These are phyloP conservation scores for Campopleginae sp. DNA, from an alignment of 2,888 invertebrate species.

Conservation along the genomic window DNA sequence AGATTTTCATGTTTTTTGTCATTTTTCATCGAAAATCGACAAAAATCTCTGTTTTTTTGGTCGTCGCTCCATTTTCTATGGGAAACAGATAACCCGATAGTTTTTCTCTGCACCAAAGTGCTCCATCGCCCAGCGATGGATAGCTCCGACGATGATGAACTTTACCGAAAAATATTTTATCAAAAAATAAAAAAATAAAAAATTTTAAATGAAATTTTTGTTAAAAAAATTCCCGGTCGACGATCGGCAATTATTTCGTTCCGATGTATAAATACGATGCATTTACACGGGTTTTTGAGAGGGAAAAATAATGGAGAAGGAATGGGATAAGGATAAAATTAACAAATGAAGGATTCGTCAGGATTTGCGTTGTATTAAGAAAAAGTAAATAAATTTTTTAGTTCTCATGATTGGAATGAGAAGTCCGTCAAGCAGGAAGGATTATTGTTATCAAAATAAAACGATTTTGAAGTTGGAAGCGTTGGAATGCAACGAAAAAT, in stretches of 20 bases:
- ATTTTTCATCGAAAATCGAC: not conserved
- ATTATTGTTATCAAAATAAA: too few relatives aligned
- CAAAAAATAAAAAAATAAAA: too few relatives aligned
- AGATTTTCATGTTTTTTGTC: not conserved
- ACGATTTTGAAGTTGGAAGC: too few relatives aligned
- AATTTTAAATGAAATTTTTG: too few relatives aligned
- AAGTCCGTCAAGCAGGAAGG: not conserved
- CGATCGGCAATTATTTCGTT: slow-evolving; percentile 3
- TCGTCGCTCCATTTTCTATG: not conserved
- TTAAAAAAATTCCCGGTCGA: slow-evolving; percentile 20
- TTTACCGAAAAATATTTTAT: slow-evolving; percentile 41
- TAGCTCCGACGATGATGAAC: slow-evolving; percentile 12
- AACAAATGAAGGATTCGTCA: not conserved
- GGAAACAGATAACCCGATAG: not conserved
- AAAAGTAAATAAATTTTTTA: slow-evolving; percentile 11
- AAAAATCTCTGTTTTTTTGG: not conserved
- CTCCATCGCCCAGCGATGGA: not conserved
- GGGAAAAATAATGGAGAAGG: not conserved
- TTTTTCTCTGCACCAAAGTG: not conserved
- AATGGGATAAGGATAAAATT: not conserved
- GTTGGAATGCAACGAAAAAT: too few relatives aligned
- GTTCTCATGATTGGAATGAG: slow-evolving; percentile 6
- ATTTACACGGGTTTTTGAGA: not conserved
- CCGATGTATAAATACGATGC: not conserved
- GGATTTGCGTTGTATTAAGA: slow-evolving; percentile 23